Conservation (phyloP, 2,797 vertebrate species). For the Craterocephalus amniculus region DNA sequence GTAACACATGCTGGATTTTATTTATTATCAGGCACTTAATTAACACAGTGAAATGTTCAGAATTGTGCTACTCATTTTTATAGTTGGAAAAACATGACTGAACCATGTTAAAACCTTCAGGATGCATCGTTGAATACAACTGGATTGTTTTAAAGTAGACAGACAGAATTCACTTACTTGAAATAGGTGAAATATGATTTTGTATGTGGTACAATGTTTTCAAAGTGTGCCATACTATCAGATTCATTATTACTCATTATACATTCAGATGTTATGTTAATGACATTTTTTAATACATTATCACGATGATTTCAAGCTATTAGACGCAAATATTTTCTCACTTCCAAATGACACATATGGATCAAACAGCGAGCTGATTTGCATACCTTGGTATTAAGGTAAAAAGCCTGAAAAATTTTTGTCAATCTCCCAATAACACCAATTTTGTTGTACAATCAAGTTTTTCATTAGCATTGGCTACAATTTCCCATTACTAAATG, state of each 20-base stretch:
- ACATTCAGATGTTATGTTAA: neutral
- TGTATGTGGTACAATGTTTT: neutral
- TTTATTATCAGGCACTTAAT: slow-evolving; percentile 19
- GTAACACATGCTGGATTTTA: slow-evolving; percentile 14
- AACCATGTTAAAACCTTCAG: neutral
- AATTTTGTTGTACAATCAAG: neutral
- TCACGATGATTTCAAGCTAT: neutral
- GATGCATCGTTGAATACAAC: neutral
- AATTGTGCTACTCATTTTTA: slow-evolving; percentile 10
- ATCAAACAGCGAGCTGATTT: neutral
- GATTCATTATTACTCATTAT: neutral
- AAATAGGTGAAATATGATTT: slow-evolving; percentile 10
- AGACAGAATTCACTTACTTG: slow-evolving; percentile 2
- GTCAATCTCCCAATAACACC: neutral
- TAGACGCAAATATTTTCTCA: slow-evolving; percentile 1
- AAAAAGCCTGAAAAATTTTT: neutral
- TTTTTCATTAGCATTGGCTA: neutral
- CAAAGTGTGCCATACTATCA: slow-evolving; percentile 6
- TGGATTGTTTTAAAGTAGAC: neutral
- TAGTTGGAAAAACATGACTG: neutral
- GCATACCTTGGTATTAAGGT: neutral
- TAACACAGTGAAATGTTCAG: neutral
- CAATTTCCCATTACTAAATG: neutral
- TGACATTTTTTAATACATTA: neutral
- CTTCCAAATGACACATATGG: neutral